Conservation (phyloP, 2,888 invertebrate species). For the Ctenicera cuprea region DNA sequence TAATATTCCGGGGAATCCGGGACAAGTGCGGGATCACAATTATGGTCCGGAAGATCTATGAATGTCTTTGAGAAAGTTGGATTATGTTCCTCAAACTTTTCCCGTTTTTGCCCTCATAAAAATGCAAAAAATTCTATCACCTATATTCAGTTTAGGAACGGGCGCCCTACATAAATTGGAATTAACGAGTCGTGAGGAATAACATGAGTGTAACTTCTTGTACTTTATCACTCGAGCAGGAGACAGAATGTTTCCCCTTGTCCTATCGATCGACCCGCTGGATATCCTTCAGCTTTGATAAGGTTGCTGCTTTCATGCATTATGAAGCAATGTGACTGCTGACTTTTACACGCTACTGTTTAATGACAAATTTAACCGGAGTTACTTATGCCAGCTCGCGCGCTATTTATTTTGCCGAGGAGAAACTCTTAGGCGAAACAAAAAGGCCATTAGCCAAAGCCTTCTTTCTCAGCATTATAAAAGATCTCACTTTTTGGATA, state of each 20-base stretch:
- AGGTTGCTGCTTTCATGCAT: constrained; percentile 34
- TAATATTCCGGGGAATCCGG: constrained; percentile 47
- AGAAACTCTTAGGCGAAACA: constrained; percentile 52
- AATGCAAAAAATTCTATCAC: constrained; percentile 54
- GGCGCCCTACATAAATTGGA: constrained; percentile 52
- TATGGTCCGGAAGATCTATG: constrained; percentile 42
- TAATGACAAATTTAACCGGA: constrained; percentile 51
- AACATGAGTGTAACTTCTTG: constrained; percentile 53
- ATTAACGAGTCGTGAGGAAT: constrained; percentile 54
- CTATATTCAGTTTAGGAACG: constrained; percentile 50
- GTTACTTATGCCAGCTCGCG: constrained; percentile 43
- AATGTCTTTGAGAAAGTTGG: constrained; percentile 47
- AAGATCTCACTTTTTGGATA: constrained; percentile 55
- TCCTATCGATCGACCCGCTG: constrained; percentile 38
- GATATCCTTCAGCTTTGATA: constrained; percentile 42
- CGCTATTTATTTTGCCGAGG: constrained; percentile 51
- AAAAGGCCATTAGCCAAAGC: constrained; percentile 55
- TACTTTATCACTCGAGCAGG: constrained; percentile 51
- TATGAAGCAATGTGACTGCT: constrained; percentile 34
- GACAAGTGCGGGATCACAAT: constrained; percentile 47
- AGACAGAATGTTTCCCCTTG: constrained; percentile 46
- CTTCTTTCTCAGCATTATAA: constrained; percentile 52
- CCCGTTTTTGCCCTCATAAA: constrained; percentile 49
- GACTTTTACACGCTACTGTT: constrained; percentile 39
- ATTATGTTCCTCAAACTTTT: constrained; percentile 50